A percentile compares a stretch with the other conserved stretches of the same genome.
Conservation (phyloP, 2,888 invertebrate genomes). For the Drepanosiphum platanoidis region DNA sequence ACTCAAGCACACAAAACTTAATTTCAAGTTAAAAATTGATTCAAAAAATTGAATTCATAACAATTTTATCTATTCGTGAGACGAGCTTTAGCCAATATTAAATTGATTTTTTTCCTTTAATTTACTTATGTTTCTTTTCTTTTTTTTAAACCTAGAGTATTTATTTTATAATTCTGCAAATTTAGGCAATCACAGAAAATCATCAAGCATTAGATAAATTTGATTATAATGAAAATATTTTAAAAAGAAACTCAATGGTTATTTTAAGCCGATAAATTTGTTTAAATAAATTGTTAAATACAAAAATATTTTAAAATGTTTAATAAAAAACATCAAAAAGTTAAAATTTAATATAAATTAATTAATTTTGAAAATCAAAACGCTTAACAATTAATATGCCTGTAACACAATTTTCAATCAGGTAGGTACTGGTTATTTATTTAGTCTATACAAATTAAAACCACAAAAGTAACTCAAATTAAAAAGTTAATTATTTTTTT, state of each 20-base stretch:
- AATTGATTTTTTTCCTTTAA: not conserved
- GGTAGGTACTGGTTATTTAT: not conserved
- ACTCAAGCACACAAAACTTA: slow-evolving; percentile 36
- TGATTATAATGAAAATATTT: not conserved
- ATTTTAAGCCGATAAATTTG: not conserved
- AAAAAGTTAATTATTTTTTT: no score
- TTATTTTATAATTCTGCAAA: not conserved
- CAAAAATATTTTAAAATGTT: not conserved
- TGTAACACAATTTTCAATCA: not conserved
- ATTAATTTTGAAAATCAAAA: not conserved
- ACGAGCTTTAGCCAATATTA: not conserved
- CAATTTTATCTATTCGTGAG: not conserved
- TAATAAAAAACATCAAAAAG: not conserved
- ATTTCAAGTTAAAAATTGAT: slow-evolving; percentile 2
- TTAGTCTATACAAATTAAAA: not conserved
- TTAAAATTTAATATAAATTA: not conserved
- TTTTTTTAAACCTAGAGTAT: not conserved
- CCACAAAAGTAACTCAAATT: not conserved
- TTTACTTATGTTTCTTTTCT: not conserved
- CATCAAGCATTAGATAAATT: not conserved
- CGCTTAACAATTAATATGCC: not conserved
- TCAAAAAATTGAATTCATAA: not conserved
- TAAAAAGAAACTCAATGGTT: not conserved
- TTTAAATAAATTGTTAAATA: not conserved
- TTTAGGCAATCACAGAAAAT: not conserved